phyloP scores from a whole-genome alignment of 1,140 invertebrate genomes.

The Leptonema lineaticorne region DNA sequence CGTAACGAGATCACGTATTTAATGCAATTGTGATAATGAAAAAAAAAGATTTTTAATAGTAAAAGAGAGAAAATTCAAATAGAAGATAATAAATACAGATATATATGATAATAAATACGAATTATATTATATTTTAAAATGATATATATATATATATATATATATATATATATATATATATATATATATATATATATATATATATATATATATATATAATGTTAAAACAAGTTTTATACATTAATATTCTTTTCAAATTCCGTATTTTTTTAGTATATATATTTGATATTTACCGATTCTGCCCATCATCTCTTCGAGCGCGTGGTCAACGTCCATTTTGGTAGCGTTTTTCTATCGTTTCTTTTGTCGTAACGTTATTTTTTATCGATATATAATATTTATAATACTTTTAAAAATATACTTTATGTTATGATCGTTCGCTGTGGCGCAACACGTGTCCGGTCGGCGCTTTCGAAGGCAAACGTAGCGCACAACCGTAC shows the following conservation, averaged over 20 bases:
- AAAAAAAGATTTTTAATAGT: too few relatives aligned
- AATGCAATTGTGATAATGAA: too few relatives aligned
- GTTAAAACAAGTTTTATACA: too few relatives aligned
- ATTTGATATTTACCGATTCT: slow-evolving; percentile 62
- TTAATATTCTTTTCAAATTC: not conserved
- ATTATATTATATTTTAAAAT: too few relatives aligned
- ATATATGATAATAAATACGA: too few relatives aligned
- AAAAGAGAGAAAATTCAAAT: too few relatives aligned
- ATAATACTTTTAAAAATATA: not conserved
- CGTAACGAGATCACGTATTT: too few relatives aligned
- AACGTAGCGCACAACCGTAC: not conserved
- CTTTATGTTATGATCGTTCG: not conserved
- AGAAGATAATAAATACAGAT: too few relatives aligned
- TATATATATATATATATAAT: not conserved
- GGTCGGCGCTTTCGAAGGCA: not conserved
- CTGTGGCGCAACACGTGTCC: not conserved
- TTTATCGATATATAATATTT: too few relatives aligned
- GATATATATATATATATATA: not conserved
- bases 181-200: not conserved
- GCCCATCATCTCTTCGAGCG: slow-evolving; percentile 67
- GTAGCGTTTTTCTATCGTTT: not conserved
- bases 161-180: not conserved
- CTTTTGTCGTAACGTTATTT: too few relatives aligned
- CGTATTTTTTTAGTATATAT: too few relatives aligned
- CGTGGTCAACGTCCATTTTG: slow-evolving; percentile 63